Evolutionary conservation across 2,113 vertebrate genomes (phyloP), one percentile per base, ranked within the genome.

Genomic region (Riparia riparia): DNA sequence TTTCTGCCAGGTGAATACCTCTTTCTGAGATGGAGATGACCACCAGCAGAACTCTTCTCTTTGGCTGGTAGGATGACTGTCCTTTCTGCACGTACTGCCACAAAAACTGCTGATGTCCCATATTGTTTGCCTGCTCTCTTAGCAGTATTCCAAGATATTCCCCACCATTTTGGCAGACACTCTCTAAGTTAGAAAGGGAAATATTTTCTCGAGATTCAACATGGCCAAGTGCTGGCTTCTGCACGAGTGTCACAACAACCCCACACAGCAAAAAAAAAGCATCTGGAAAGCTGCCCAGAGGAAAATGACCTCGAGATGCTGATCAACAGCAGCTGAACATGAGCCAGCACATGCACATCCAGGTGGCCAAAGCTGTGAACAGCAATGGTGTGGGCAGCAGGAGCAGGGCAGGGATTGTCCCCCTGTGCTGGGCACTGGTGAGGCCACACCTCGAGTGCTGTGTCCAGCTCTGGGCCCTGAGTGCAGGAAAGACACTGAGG

Each of bases 221-320:
- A 65, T 41, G 39, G 31, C 14, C 2, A 7, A 41, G 39, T 41
- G 29, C 13, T 0, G 0, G 6, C 21, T 32, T 34, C 37, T 58
- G 37, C 37, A 18, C 18, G 15, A 58, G 21, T 15, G 21, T 37
- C 42, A 49, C 34, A 71, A 34, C 19, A 63, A 50, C 9, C 3
- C 7, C 26, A 50, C 31, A 15, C 7, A 49, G 12, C 7, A 8
- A 37, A 37, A 39, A 14, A 39, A 58, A 21, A 34, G 7, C 3
- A 16, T 6, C 21, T 81, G 14, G 21, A 65, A 65, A 44, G 37
- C 14, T 73, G 51, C 18, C 44, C 44, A 14, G 31, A 7, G 12
- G 10, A 31, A 14, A 21, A 10, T 6, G 6, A 25, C 5, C 24
- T 49, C 1, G 6, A 34, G 14, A 1, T 64, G 31, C 25, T 49